phyloP scores from a whole-genome alignment of 1,140 invertebrate species.

The Drosophila teissieri region DNA sequence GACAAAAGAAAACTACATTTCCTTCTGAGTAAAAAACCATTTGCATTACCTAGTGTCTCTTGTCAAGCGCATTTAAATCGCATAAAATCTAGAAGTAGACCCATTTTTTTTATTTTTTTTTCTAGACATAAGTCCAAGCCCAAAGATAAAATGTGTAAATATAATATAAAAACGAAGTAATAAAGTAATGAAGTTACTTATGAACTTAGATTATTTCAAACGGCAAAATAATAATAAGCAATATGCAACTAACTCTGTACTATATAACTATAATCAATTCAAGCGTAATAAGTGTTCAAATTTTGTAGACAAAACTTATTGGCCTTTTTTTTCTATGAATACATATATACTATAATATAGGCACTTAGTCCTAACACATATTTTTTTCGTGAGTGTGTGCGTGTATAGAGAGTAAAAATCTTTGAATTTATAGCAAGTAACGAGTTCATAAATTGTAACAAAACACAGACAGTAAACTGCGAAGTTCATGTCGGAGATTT shows the following conservation, averaged over 20 bases:
- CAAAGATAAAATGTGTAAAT: constrained; percentile 45
- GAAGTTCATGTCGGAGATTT: constrained; percentile 57
- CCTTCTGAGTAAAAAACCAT: too few species aligned
- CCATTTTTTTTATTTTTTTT: constrained; percentile 54
- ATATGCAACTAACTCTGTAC: constrained; percentile 52
- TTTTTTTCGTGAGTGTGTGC: constrained; percentile 44
- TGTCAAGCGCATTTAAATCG: constrained; percentile 20
- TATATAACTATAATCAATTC: constrained; percentile 18
- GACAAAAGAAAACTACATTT: background rate
- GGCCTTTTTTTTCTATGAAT: constrained; percentile 56
- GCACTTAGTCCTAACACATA: constrained; percentile 54
- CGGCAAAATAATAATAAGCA: constrained; percentile 41
- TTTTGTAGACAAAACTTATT: constrained; percentile 53
- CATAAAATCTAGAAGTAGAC: constrained; percentile 55
- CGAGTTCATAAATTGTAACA: constrained; percentile 72
- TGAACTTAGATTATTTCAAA: constrained; percentile 6
- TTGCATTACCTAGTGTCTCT: constrained; percentile 3
- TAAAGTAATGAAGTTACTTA: too few species aligned
- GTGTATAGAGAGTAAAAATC: constrained; percentile 65
- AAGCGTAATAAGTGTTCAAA: constrained; percentile 60
- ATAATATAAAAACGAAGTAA: constrained; percentile 13
- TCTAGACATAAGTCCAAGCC: constrained; percentile 4
- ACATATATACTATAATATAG: constrained; percentile 38
- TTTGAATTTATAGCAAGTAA: constrained; percentile 79
- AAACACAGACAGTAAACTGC: constrained; percentile 10